Evolutionary conservation across 2,113 vertebrate species (phyloP), one percentile per base, ranked within the genome.

Genomic region (Hypanus sabinus): DNA sequence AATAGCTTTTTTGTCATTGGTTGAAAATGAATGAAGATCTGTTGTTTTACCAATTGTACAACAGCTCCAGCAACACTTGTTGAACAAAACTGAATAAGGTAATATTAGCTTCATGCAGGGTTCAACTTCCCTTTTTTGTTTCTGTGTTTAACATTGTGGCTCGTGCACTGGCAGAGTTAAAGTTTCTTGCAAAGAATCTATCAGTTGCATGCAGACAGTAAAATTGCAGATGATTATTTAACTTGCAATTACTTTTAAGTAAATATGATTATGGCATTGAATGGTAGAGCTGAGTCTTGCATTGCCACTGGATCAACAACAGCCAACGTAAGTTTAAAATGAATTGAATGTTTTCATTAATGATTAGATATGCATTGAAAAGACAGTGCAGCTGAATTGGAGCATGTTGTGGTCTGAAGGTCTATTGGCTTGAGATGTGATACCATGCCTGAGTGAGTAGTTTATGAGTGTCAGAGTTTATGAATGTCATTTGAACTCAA

Each of bases 61-160:
- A 90, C 30, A 65, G 85, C 85, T n/a, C 55, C 60, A 90, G 85
- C 65, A 90, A 33, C 30, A 90, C n/a, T 68, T 62, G n/a, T 10
- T n/a, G n/a, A 18, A 33, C 85, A 90, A 90, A 90, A 90, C 85
- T 90, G 85, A 65, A 90, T 90, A 90, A 90, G 85, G 85, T 90
- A 90, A 90, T 33, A 33, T 55, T 14, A 65, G 85, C 60, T 90
- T 88, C 27, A 60, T 14, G 1, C 55, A 5, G 83, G 9, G 57
- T 62, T 88, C 12, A 33, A 60, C 55, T 88, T 90, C 33, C 85
- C 60, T 65, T 90, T 8, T 57, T 11, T 14, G 57, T 62, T 88
- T 88, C 60, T 62, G 60, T 60, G 24, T 90, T 90, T 90, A 90
- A n/a, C 60, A 90, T 2, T 65, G 62, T 90, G 85, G n/a, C 57